These are phyloP conservation scores for Anoplopoma fimbria DNA, from an alignment of 2,113 vertebrate genomes.

Conservation along the genomic window DNA sequence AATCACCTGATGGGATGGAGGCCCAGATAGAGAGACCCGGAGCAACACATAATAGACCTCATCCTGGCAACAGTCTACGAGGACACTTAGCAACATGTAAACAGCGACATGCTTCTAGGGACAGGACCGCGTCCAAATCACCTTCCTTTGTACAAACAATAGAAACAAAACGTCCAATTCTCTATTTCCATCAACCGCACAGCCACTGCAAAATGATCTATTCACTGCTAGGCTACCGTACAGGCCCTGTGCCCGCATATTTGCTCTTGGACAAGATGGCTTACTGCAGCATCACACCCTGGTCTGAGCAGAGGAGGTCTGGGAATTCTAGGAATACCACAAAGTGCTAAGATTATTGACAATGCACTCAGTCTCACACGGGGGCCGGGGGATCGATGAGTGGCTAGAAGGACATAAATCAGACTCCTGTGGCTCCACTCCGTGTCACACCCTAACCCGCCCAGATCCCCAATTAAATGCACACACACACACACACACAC, in stretches of 20 bases:
- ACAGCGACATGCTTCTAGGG: constrained; percentile 72
- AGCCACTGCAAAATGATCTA: constrained; percentile 49
- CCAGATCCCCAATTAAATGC: constrained; percentile 66
- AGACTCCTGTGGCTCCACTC: constrained; percentile 69
- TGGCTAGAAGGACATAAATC: constrained; percentile 80
- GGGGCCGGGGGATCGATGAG: constrained; percentile 71
- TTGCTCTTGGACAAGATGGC: constrained; percentile 74
- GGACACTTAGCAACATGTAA: constrained; percentile 82
- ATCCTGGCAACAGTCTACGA: constrained; percentile 81
- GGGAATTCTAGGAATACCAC: constrained; percentile 81
- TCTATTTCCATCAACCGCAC: constrained; percentile 33
- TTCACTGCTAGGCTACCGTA: constrained; percentile 28
- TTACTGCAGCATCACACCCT: constrained; percentile 73
- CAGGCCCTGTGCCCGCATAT: constrained; percentile 47
- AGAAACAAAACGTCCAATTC: constrained; percentile 43
- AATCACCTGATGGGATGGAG: constrained; percentile 91
- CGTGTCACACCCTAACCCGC: constrained; percentile 70
- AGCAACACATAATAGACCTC: constrained; percentile 84
- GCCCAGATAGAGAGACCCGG: constrained; percentile 77
- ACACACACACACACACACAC: constrained; percentile 7
- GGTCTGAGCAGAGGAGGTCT: constrained; percentile 56
- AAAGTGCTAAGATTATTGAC: constrained; percentile 82
- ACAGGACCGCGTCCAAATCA: constrained; percentile 63
- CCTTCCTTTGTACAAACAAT: constrained; percentile 52
- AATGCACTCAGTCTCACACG: constrained; percentile 80